phyloP scores from a whole-genome alignment of 2,888 invertebrate species.

The Opisthograptis luteolata region DNA sequence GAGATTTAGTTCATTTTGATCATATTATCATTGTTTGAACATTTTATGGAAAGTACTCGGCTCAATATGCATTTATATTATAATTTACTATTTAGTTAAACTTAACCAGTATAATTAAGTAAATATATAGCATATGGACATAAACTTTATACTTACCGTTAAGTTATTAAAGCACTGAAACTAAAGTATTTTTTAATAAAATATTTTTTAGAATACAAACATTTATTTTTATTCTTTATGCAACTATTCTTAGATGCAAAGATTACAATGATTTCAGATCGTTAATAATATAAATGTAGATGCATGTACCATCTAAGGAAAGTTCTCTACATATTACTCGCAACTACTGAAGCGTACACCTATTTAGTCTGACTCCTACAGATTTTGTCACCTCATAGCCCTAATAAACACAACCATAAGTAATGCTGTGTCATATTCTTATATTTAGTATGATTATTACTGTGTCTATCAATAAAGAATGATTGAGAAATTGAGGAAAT shows the following conservation, averaged over 20 bases:
- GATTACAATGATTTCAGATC: neutral
- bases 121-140: neutral
- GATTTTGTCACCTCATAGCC: too few relatives aligned
- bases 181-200: neutral
- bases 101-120: neutral
- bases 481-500: too few relatives aligned
- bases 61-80: conserved; percentile 34
- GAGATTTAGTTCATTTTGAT: conserved; percentile 1
- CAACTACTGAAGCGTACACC: too few relatives aligned
- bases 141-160: neutral
- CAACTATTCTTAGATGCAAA: neutral
- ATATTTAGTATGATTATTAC: too few relatives aligned
- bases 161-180: conserved; percentile 5
- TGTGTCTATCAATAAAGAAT: too few relatives aligned
- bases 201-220: neutral
- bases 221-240: neutral
- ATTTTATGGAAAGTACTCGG: conserved; percentile 9
- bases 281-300: neutral
- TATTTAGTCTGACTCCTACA: too few relatives aligned
- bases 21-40: neutral
- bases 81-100: neutral
- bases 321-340: too few relatives aligned
- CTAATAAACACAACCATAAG: too few relatives aligned
- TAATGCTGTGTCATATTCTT: too few relatives aligned
- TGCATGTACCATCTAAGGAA: too few relatives aligned